Evolutionary conservation across 2,113 vertebrate genomes (phyloP).

Genomic region (Pluvianellus socialis): DNA sequence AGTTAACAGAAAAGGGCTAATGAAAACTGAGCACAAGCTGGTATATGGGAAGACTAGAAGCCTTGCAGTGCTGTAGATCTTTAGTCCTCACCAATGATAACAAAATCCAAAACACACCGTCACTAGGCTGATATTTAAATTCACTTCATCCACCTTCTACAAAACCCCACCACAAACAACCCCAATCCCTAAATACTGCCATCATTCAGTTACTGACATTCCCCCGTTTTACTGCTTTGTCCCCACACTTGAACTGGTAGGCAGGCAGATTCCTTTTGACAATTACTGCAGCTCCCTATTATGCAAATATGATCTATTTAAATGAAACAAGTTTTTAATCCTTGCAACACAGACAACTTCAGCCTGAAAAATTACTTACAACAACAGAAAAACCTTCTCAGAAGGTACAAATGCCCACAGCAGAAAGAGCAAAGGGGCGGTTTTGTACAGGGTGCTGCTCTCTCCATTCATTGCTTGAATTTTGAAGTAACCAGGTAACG

Average conservation of each 20-base stretch:
- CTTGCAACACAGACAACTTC: background rate
- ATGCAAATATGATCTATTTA: background rate
- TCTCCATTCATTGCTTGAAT: background rate
- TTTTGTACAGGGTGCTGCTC: background rate
- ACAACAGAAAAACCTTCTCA: background rate
- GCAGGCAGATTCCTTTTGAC: background rate
- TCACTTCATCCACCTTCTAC: background rate
- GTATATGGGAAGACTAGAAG: background rate
- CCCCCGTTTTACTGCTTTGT: accelerated
- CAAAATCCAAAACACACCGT: background rate
- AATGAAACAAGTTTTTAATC: background rate
- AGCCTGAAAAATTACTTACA: background rate
- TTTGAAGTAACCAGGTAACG: background rate
- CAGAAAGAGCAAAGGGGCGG: background rate
- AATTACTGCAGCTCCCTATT: background rate
- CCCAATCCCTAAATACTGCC: background rate
- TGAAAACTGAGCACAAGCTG: background rate
- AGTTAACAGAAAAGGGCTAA: background rate
- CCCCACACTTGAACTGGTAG: background rate
- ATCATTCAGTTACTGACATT: background rate
- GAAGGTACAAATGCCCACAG: background rate
- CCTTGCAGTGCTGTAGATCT: background rate
- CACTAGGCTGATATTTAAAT: background rate
- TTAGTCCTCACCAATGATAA: background rate
- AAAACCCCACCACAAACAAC: background rate